These are phyloP conservation scores for Cirrhinus molitorella DNA, from an alignment of 2,797 vertebrate genomes.

Conservation along the genomic window DNA sequence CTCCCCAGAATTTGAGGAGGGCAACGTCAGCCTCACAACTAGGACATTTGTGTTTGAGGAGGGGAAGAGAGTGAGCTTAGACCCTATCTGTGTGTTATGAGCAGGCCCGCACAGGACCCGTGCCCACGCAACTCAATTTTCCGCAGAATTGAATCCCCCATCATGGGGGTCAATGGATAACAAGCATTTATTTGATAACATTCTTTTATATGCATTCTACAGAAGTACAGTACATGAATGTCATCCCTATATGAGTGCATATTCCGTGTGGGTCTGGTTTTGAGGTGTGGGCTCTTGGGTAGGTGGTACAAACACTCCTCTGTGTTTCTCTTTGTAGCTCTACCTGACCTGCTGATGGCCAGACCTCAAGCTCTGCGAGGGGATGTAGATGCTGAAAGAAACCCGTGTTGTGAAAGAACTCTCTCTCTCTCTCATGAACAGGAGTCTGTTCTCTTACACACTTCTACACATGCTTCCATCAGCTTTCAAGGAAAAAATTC, in stretches of 20 bases:
- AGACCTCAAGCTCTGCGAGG: neutral
- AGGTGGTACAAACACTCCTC: constrained; percentile 26
- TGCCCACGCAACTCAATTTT: neutral
- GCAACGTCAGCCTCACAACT: neutral
- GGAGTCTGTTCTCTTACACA: neutral
- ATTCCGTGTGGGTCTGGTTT: neutral
- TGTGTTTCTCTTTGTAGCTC: constrained; percentile 28
- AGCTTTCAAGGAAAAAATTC: neutral
- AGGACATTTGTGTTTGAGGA: neutral
- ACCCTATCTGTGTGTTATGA: neutral
- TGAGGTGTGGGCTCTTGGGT: constrained; percentile 18
- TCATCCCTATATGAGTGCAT: neutral
- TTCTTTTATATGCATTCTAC: neutral
- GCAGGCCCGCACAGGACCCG: neutral
- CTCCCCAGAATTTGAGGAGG: neutral
- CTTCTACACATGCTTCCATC: neutral
- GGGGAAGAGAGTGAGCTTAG: constrained; percentile 2
- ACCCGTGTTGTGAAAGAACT: constrained; percentile 22
- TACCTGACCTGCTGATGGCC: constrained; percentile 33
- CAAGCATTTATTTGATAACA: neutral
- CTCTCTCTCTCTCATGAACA: neutral
- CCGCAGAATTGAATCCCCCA: neutral
- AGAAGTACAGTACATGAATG: neutral
- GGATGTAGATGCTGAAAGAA: constrained; percentile 27
- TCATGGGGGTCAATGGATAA: neutral